Percentiles rank a stretch among this genome's conserved stretches.
Conservation (phyloP, 2,113 vertebrate genomes). For the Scomber japonicus region DNA sequence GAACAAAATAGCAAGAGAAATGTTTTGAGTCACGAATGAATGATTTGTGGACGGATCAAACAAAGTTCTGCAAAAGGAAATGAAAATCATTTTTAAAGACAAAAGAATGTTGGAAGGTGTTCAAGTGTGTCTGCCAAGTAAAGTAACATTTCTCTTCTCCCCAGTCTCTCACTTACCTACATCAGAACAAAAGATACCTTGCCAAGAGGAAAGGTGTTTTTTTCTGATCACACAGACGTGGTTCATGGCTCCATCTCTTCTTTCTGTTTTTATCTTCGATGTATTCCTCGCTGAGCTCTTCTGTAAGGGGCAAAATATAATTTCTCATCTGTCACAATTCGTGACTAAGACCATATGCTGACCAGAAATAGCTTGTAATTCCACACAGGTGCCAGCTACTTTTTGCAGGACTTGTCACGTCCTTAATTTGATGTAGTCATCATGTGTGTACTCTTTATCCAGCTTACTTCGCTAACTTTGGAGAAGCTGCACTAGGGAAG, state of each 20-base stretch:
- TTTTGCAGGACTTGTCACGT: too few species aligned
- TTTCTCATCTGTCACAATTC: constrained; percentile 15
- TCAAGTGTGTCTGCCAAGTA: constrained; percentile 27
- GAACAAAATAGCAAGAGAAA: constrained; percentile 4
- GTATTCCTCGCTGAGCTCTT: neutral
- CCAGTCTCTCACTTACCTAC: constrained; percentile 9
- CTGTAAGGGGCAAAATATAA: neutral
- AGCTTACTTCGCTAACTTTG: too few species aligned
- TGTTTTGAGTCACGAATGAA: constrained; percentile 10
- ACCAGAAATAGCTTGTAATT: constrained; percentile 3
- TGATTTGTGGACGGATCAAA: constrained; percentile 25
- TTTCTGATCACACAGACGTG: constrained; percentile 36
- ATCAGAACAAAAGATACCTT: constrained; percentile 28
- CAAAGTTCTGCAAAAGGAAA: constrained; percentile 10
- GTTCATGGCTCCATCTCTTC: neutral
- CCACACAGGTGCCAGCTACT: neutral
- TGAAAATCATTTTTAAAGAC: neutral
- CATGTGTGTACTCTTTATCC: too few species aligned
- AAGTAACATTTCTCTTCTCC: constrained; percentile 22
- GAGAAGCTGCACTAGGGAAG: too few species aligned
- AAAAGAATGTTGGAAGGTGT: constrained; percentile 4
- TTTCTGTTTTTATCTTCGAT: constrained; percentile 3
- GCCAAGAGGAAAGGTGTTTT: constrained; percentile 33
- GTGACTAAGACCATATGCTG: constrained; percentile 19
- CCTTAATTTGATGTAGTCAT: too few species aligned